These are phyloP conservation scores for Sminthopsis crassicaudata DNA, from an alignment of 2,113 vertebrate species.

Conservation along the genomic window DNA sequence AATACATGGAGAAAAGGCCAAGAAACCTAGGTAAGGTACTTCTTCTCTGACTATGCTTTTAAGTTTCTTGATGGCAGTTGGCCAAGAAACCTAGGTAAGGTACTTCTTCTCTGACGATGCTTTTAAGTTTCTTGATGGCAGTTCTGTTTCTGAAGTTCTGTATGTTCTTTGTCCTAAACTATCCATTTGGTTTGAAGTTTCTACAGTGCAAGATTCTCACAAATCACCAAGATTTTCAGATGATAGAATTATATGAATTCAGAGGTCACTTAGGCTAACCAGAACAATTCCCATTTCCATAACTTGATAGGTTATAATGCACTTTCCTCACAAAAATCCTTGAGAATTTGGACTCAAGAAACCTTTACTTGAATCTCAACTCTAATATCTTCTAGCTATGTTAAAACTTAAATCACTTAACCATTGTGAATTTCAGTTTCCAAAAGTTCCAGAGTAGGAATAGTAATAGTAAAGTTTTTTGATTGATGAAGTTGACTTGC, in stretches of 20 bases:
- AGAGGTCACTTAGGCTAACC: background rate
- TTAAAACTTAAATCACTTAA: background rate
- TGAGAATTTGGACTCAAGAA: background rate
- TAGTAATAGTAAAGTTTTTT: background rate
- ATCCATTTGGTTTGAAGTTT: background rate
- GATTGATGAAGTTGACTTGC: background rate
- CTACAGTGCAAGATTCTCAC: background rate
- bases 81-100: constrained; percentile 94
- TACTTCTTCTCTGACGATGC: constrained; percentile 16
- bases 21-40: constrained; percentile 92
- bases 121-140: background rate
- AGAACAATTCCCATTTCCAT: background rate
- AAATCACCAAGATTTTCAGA: background rate
- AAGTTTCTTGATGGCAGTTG: background rate
- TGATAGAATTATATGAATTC: background rate
- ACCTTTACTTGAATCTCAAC: background rate
- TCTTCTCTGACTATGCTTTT: constrained; percentile 26
- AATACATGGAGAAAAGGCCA: constrained; percentile 90
- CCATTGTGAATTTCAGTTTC: background rate
- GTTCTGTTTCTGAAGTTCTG: accelerated
- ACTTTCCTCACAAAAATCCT: background rate
- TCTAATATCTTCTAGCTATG: background rate
- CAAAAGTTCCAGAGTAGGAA: background rate
- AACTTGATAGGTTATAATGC: background rate
- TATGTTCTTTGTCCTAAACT: background rate